Percentiles rank a stretch among this genome's conserved stretches.
Conservation (phyloP, 2,888 invertebrate genomes). For the Teinopalpus imperialis region DNA sequence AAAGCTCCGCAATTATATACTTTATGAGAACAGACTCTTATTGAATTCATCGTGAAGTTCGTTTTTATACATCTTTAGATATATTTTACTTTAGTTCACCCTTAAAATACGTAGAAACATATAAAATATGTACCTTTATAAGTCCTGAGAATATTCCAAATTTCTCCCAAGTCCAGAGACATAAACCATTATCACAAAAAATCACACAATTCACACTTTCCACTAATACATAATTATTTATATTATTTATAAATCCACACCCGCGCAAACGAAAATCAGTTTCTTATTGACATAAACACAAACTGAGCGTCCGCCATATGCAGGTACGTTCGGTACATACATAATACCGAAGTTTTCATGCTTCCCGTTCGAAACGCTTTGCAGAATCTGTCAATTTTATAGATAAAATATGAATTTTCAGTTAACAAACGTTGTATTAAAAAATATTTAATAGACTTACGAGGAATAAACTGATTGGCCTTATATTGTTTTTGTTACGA, state of each 20-base stretch:
- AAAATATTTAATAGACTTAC: neutral
- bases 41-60: no score
- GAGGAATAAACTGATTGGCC: no score
- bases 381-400: conserved; percentile 37
- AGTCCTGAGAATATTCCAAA: conserved; percentile 64
- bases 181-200: conserved; percentile 75
- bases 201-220: conserved; percentile 69
- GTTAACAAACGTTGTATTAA: conserved; percentile 3
- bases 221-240: conserved; percentile 69
- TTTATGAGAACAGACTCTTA: conserved; percentile 10
- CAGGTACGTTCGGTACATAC: conserved; percentile 71
- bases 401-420: conserved; percentile 25
- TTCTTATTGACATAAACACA: conserved; percentile 82
- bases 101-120: conserved; percentile 59
- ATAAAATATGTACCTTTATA: conserved; percentile 76
- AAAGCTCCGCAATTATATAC: conserved; percentile 14
- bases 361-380: conserved; percentile 33
- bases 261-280: conserved; percentile 80
- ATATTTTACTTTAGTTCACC: conserved; percentile 24
- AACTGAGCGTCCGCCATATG: conserved; percentile 81
- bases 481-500: no score
- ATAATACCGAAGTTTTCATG: conserved; percentile 37
- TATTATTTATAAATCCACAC: conserved; percentile 71
- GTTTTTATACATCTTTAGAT: no score
- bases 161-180: conserved; percentile 67